Evolutionary conservation across 2,888 invertebrate genomes (phyloP).

Genomic region (Yponomeuta sedellus): DNA sequence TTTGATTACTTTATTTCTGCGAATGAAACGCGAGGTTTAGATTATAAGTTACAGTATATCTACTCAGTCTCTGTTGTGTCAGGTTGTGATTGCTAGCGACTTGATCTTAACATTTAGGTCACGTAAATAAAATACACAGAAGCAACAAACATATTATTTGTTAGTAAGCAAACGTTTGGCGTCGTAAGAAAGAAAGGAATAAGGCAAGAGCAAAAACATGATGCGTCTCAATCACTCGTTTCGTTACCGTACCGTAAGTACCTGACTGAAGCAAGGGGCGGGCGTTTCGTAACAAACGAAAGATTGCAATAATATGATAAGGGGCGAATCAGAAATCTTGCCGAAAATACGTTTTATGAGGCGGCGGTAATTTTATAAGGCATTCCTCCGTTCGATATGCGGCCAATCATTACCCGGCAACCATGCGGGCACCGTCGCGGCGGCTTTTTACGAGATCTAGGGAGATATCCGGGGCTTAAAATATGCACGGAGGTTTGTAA

Average conservation of each 20-base stretch:
- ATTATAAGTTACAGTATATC: no score
- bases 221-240: slow-evolving; percentile 47
- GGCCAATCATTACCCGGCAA: slow-evolving; percentile 61
- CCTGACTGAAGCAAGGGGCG: slow-evolving; percentile 45
- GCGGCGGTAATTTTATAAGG: slow-evolving; percentile 67
- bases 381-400: slow-evolving; percentile 67
- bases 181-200: slow-evolving; percentile 12
- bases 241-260: slow-evolving; percentile 37
- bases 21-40: no score
- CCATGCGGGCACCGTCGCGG: slow-evolving; percentile 36
- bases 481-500: slow-evolving; percentile 48
- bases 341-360: slow-evolving; percentile 68
- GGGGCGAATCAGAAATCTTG: slow-evolving; percentile 65
- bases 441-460: slow-evolving; percentile 59
- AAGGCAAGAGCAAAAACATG: slow-evolving; percentile 36
- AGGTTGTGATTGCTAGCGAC: not conserved
- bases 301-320: slow-evolving; percentile 73
- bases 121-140: not conserved
- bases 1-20: no score
- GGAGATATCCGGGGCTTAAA: slow-evolving; percentile 52
- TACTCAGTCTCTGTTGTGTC: not conserved
- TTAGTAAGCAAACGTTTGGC: not conserved
- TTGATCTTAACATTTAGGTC: not conserved
- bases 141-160: not conserved
- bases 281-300: slow-evolving; percentile 57